Evolutionary conservation across 2,888 invertebrate genomes (phyloP), one percentile per base, ranked within the genome.

Genomic region (Rhingia campestris): DNA sequence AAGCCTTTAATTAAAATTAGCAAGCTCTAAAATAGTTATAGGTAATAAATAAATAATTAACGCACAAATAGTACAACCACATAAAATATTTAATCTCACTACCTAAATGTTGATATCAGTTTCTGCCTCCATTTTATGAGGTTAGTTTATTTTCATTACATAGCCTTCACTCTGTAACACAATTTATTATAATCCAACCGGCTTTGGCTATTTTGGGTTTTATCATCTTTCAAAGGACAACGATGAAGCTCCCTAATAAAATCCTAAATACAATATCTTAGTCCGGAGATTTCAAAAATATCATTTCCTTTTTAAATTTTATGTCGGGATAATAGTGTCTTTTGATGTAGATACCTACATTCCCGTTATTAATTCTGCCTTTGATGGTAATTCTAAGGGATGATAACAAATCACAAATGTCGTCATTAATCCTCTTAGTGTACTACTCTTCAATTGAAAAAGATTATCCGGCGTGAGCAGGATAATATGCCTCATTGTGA

Each of bases 361-460:
- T 67, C 53, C 67, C 35, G 56, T 61, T 76, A 76, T 76, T 76
- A 76, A 69, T 43, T 33, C 32, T 76, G 45, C 61, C 54, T 41
- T 63, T 76, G 47, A 22, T 61, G 47, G 12, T 10, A 47, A 7
- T 61, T 51, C 75, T 14, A 59, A 59, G 12, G 69, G 33, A 37
- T 49, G 49, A 45, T 32, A 22, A 5, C 33, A 30, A 39, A 59
- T 22, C 53, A 54, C 53, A 54, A 63, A 76, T 54, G 33, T 54
- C 32, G 32, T 14, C 41, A n/a, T 63, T 63, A 53, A 69, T 76
- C 54, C 35, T 33, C 10, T 39, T 54, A 22, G 22, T 22, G 22
- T 22, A 39, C 14, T 63, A 37, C 32, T 30, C 35, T 56, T 63
- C 54, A 43, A 67, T 53, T 53, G 37, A 47, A 69, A 61, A 54